Evolutionary conservation across 1,140 invertebrate genomes (phyloP).

Genomic region (Metaphire vulgaris): DNA sequence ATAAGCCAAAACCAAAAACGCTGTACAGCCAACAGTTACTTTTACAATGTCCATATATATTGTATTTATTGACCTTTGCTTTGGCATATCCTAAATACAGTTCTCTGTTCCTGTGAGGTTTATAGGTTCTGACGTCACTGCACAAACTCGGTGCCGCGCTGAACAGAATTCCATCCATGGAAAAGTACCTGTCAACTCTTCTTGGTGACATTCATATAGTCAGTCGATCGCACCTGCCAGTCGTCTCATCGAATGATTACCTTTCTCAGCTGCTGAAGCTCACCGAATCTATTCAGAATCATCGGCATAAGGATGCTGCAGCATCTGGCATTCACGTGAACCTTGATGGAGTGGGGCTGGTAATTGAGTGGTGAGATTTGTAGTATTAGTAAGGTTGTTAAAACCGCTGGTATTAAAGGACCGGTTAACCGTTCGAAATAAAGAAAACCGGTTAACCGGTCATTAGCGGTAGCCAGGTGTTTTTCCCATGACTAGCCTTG

Average conservation of each 20-base stretch:
- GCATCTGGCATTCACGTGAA: slow-evolving; percentile 58
- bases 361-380: slow-evolving; percentile 75
- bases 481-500: too few relatives aligned
- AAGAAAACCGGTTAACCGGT: too few relatives aligned
- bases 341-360: slow-evolving; percentile 66
- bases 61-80: too few relatives aligned
- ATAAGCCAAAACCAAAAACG: too few relatives aligned
- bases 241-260: slow-evolving; percentile 73
- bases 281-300: slow-evolving; percentile 72
- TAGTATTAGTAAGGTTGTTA: too few relatives aligned
- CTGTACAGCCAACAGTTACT: too few relatives aligned
- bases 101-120: too few relatives aligned
- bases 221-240: slow-evolving; percentile 76
- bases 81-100: too few relatives aligned
- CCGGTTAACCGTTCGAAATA: too few relatives aligned
- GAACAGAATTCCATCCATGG: slow-evolving; percentile 16
- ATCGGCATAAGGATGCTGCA: slow-evolving; percentile 66
- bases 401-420: too few relatives aligned
- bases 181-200: slow-evolving; percentile 20
- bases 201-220: slow-evolving; percentile 20
- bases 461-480: too few relatives aligned
- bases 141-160: slow-evolving; percentile 4
- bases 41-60: too few relatives aligned
- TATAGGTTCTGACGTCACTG: slow-evolving; percentile 17
- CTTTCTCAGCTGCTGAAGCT: slow-evolving; percentile 72